A percentile compares a stretch with the other conserved stretches of the same genome.
phyloP scores from a whole-genome alignment of 2,113 vertebrate species.

The Apodemus sylvaticus region DNA sequence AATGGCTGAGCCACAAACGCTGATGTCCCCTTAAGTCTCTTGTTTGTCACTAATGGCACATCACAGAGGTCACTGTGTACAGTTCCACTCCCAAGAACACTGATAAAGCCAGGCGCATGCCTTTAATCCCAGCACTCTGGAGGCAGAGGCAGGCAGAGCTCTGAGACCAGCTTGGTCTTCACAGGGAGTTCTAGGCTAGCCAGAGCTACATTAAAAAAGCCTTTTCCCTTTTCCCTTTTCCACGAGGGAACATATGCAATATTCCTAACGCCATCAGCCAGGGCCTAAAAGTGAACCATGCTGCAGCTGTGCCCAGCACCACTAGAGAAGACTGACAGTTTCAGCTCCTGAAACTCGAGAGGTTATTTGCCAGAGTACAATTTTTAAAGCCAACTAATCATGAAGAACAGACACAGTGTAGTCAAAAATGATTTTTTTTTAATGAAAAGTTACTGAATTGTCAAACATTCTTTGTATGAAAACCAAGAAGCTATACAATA shows the following conservation, averaged over 20 bases:
- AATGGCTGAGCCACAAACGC: background rate
- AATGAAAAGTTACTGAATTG: constrained; percentile 4
- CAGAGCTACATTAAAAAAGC: no score
- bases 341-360: background rate
- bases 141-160: background rate
- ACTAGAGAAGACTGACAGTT: background rate
- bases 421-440: constrained; percentile 19
- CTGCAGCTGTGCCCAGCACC: background rate
- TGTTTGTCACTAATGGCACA: background rate
- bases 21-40: background rate
- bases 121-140: background rate
- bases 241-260: background rate
- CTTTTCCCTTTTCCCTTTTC: constrained; percentile 20
- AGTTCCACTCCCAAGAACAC: background rate
- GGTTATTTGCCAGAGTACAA: background rate
- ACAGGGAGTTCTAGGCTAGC: background rate
- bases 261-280: background rate
- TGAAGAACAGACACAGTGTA: background rate
- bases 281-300: constrained; percentile 9
- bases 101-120: background rate
- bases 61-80: background rate
- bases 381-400: background rate
- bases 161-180: background rate
- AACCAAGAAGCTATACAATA: background rate
- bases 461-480: constrained; percentile 24